phyloP scores from a whole-genome alignment of 2,797 vertebrate species.

The Streptopelia turtur region DNA sequence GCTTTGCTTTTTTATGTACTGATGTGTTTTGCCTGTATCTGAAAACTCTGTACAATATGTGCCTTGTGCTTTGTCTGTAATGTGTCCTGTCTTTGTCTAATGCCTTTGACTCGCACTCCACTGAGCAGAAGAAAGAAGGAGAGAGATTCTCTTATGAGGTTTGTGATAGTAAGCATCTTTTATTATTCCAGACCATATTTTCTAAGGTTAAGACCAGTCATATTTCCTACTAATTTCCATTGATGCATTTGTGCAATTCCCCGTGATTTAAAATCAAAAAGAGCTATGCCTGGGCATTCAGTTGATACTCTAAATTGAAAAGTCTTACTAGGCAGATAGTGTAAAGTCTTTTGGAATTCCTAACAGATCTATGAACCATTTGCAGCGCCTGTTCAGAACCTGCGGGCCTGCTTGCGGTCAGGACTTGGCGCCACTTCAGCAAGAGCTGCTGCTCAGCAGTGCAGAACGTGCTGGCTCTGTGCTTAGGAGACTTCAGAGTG shows the following conservation, averaged over 20 bases:
- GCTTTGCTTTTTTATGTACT: constrained; percentile 34
- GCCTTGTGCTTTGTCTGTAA: constrained; percentile 77
- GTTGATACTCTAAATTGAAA: neutral
- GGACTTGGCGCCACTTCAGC: neutral
- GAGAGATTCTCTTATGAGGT: constrained; percentile 99
- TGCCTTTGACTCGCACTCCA: constrained; percentile 81
- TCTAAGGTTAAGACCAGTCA: neutral
- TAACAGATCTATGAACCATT: neutral
- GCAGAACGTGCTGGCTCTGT: neutral
- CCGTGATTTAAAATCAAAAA: constrained; percentile 17
- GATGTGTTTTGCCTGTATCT: constrained; percentile 38
- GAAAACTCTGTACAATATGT: constrained; percentile 51
- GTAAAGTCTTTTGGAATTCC: neutral
- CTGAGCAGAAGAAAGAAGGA: constrained; percentile 94
- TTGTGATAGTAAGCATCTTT: constrained; percentile 84
- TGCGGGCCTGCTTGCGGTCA: neutral
- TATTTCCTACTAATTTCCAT: constrained; percentile 14
- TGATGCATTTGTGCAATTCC: constrained; percentile 38
- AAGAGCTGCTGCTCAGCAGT: neutral
- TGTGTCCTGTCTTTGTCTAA: constrained; percentile 89
- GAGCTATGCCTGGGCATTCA: constrained; percentile 44
- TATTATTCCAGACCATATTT: constrained; percentile 48
- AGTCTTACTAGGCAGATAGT: neutral
- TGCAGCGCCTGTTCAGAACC: constrained; percentile 31
- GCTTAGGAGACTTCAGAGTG: neutral